These are phyloP conservation scores for Dusona sp. DNA, from an alignment of 2,888 invertebrate genomes.

Conservation along the genomic window DNA sequence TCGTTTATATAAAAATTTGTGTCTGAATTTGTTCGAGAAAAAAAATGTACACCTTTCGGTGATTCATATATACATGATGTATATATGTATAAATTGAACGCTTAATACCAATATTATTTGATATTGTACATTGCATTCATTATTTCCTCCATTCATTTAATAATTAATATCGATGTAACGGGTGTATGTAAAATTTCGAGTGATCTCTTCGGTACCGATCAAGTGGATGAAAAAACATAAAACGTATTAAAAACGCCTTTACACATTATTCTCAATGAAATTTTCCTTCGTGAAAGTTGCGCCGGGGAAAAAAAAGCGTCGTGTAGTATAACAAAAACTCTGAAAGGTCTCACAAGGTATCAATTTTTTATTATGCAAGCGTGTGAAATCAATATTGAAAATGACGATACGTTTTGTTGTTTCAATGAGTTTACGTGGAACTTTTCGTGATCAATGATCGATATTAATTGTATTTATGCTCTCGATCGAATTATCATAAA, in stretches of 20 bases:
- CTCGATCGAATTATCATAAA: constrained; percentile 16
- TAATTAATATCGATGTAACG: constrained; percentile 78
- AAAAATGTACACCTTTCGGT: constrained; percentile 38
- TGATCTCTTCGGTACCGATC: constrained; percentile 71
- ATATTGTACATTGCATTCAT: constrained; percentile 81
- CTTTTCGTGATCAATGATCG: constrained; percentile 17
- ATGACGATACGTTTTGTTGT: not conserved
- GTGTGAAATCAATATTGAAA: constrained; percentile 16
- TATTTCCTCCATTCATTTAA: constrained; percentile 72
- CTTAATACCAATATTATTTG: constrained; percentile 77
- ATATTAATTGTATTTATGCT: not conserved
- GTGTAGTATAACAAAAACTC: not conserved
- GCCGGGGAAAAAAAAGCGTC: not conserved
- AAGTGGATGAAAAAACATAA: not conserved
- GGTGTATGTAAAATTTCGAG: constrained; percentile 76
- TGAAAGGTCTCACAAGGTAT: constrained; percentile 26
- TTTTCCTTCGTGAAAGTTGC: not conserved
- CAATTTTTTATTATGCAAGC: constrained; percentile 44
- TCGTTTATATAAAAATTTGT: constrained; percentile 68
- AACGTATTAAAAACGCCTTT: constrained; percentile 55
- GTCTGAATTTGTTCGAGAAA: constrained; percentile 62
- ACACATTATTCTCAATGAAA: constrained; percentile 71
- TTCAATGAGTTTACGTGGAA: constrained; percentile 8
- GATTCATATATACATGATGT: constrained; percentile 30
- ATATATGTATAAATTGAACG: constrained; percentile 75